These are phyloP conservation scores for Stenopsyche tienmushanensis DNA, from an alignment of 1,140 invertebrate genomes.

Conservation along the genomic window DNA sequence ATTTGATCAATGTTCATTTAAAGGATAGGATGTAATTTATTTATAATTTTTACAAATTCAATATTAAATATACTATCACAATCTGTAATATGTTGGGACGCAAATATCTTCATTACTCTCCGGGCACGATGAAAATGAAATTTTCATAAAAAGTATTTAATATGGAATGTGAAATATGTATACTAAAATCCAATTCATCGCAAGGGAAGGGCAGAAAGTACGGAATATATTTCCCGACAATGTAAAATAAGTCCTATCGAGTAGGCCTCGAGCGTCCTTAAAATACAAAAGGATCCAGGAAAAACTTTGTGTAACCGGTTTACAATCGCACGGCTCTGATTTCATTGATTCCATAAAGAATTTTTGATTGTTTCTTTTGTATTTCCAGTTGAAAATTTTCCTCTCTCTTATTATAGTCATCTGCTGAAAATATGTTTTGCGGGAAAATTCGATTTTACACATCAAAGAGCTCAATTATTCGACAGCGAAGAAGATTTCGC, in stretches of 20 bases:
- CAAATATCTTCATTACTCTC: no score
- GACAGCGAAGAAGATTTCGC: not conserved
- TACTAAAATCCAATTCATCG: not conserved
- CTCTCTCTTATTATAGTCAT: not conserved
- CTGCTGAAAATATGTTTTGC: not conserved
- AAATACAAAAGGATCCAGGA: constrained; percentile 21
- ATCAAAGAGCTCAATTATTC: not conserved
- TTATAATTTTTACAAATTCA: no score
- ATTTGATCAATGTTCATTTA: no score
- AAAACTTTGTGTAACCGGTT: not conserved
- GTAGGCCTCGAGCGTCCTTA: constrained; percentile 14
- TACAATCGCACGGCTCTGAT: not conserved
- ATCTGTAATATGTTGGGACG: not conserved
- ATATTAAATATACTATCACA: not conserved
- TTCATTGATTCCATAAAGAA: not conserved
- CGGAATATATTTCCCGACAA: constrained; percentile 14
- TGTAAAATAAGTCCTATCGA: constrained; percentile 10
- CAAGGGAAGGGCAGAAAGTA: constrained; percentile 2
- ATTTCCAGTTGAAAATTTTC: not conserved
- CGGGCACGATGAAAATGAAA: no score
- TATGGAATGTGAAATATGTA: no score
- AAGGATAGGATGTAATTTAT: no score
- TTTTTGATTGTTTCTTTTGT: not conserved
- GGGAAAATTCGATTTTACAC: not conserved
- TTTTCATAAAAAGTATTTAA: no score